Evolutionary conservation across 2,797 vertebrate species (phyloP).

Genomic region (Trachops cirrhosus): DNA sequence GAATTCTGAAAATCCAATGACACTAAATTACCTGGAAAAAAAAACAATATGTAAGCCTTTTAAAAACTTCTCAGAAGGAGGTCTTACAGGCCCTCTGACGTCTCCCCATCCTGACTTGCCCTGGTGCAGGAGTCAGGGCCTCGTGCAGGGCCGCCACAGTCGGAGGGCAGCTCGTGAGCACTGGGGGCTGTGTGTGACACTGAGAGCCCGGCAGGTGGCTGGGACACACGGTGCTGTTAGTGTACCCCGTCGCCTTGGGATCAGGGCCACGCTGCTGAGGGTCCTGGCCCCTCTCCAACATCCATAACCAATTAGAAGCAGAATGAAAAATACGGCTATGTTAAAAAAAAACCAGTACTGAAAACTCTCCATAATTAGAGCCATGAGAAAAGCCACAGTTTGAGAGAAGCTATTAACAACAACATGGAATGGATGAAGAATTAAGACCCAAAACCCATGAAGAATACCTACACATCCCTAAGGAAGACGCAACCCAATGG

Average conservation of each 20-base stretch:
- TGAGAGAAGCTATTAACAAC: background rate
- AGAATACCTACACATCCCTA: background rate
- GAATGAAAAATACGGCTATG: background rate
- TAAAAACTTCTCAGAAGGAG: background rate
- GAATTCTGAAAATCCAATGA: conserved; percentile 87
- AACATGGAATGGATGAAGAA: background rate
- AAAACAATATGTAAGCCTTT: background rate
- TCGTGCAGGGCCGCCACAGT: rapidly evolving
- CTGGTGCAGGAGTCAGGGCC: background rate
- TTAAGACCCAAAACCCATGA: background rate
- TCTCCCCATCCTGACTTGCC: background rate
- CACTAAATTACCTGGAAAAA: conserved; percentile 86
- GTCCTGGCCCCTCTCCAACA: background rate
- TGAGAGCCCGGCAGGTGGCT: too few relatives aligned
- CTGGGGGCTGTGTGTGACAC: background rate
- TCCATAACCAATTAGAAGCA: background rate
- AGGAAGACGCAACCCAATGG: background rate
- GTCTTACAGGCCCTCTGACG: background rate
- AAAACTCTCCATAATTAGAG: background rate
- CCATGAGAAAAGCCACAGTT: background rate
- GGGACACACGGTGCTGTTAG: rapidly evolving
- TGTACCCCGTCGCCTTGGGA: background rate
- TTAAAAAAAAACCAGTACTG: background rate
- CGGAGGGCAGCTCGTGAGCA: background rate
- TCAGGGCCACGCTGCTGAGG: background rate